These are phyloP conservation scores for Spea multiplicata DNA, from an alignment of 2,113 vertebrate genomes.

Conservation along the genomic window DNA sequence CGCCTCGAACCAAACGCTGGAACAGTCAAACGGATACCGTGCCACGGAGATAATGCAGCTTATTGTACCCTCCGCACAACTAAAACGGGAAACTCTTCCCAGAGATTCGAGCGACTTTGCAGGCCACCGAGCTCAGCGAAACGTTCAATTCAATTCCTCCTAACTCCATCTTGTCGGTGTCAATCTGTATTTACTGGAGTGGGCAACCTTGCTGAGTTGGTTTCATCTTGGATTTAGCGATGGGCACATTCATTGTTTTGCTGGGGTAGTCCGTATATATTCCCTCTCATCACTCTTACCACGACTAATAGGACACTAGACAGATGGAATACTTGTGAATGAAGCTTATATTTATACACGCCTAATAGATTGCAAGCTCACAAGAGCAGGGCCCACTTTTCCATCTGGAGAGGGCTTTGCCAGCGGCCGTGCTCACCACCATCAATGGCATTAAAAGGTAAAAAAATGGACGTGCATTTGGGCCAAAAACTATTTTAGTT, in stretches of 20 bases:
- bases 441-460: too few relatives aligned
- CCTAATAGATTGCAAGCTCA: too few relatives aligned
- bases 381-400: too few relatives aligned
- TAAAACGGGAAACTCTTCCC: constrained; percentile 13
- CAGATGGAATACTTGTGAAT: too few relatives aligned
- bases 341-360: too few relatives aligned
- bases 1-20: not conserved
- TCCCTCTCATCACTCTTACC: too few relatives aligned
- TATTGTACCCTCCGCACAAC: not conserved
- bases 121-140: constrained; percentile 18
- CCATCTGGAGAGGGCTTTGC: too few relatives aligned
- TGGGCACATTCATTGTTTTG: not conserved
- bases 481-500: too few relatives aligned
- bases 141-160: not conserved
- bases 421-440: too few relatives aligned
- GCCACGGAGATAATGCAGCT: not conserved
- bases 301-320: too few relatives aligned
- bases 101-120: constrained; percentile 3
- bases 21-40: not conserved
- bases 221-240: not conserved
- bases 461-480: too few relatives aligned
- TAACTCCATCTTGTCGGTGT: not conserved
- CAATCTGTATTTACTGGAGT: not conserved
- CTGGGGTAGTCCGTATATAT: too few relatives aligned
- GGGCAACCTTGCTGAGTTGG: constrained; percentile 11